Evolutionary conservation across 2,113 vertebrate genomes (phyloP).

Genomic region (Semnornis frantzii): DNA sequence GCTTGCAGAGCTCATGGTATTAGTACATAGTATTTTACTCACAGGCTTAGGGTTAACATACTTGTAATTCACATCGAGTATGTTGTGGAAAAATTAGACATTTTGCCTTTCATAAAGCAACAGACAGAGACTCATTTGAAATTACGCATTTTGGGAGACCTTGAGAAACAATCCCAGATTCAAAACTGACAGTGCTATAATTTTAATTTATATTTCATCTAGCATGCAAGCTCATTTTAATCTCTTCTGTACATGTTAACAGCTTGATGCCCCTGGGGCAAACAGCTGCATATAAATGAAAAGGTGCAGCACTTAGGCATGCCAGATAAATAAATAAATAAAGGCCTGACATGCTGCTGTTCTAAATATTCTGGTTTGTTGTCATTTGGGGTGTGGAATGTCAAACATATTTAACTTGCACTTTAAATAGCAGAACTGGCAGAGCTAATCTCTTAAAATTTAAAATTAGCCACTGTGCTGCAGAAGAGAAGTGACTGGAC

Average conservation of each 20-base stretch:
- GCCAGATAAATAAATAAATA: conserved; percentile 38
- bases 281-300: conserved; percentile 59
- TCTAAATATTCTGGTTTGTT: conserved; percentile 22
- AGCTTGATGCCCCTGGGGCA: conserved; percentile 75
- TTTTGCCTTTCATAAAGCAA: conserved; percentile 72
- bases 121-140: conserved; percentile 75
- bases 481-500: neutral
- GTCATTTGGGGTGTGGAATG: conserved; percentile 2
- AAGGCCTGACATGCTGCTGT: neutral
- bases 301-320: conserved; percentile 28
- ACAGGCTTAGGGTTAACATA: conserved; percentile 48
- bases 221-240: conserved; percentile 62
- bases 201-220: conserved; percentile 82
- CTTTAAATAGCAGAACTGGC: neutral
- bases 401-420: neutral
- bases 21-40: conserved; percentile 58
- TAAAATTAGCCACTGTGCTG: neutral
- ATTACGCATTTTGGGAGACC: conserved; percentile 74
- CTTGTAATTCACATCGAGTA: conserved; percentile 65
- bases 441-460: neutral
- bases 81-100: conserved; percentile 71
- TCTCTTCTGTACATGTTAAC: conserved; percentile 74
- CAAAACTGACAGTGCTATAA: conserved; percentile 75
- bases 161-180: conserved; percentile 74
- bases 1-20: conserved; percentile 46